Conservation (phyloP, 2,888 invertebrate genomes). For the Pseudococcus longispinus region DNA sequence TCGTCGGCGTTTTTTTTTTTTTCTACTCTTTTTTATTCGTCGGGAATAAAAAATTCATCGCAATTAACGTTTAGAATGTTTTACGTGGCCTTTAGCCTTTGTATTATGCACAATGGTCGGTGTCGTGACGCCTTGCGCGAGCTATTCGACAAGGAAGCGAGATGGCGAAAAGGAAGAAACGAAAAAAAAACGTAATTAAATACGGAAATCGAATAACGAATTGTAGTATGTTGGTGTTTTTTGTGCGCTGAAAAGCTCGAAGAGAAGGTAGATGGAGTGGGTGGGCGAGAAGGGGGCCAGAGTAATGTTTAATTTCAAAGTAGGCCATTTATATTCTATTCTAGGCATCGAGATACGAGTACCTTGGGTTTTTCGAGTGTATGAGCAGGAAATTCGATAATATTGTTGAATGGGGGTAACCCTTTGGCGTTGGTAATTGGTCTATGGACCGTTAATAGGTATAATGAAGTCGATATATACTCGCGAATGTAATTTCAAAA, state of each 20-base stretch:
- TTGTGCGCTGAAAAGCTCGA: background rate
- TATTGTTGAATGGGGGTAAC: background rate
- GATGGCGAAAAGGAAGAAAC: background rate
- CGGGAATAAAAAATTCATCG: constrained; percentile 6
- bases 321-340: constrained; percentile 15
- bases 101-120: background rate
- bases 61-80: constrained; percentile 20
- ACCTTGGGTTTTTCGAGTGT: background rate
- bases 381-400: constrained; percentile 1
- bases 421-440: background rate
- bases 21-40: background rate
- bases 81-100: constrained; percentile 17
- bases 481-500: background rate
- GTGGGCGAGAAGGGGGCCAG: background rate
- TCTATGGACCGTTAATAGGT: background rate
- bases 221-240: background rate
- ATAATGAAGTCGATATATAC: background rate
- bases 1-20: background rate
- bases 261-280: background rate
- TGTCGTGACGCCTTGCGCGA: background rate
- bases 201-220: constrained; percentile 11
- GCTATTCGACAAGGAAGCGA: background rate
- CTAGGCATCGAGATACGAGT: background rate
- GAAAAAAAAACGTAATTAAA: background rate
- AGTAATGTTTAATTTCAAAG: constrained; percentile 7